Conservation (phyloP, 2,888 invertebrate genomes). For the Acleris laterana region DNA sequence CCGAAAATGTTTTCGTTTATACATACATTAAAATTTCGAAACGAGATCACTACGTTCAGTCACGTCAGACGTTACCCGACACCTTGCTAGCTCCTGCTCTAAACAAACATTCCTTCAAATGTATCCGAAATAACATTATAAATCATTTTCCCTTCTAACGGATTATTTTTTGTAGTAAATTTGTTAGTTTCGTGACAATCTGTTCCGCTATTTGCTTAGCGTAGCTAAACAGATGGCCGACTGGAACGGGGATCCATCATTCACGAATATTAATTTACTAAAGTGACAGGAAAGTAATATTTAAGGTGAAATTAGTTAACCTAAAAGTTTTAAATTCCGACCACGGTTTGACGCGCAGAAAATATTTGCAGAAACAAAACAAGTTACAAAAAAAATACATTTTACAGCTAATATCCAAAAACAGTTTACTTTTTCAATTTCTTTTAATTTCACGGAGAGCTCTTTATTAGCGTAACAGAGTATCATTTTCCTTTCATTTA, state of each 20-base stretch:
- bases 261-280: constrained; percentile 65
- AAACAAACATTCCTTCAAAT: constrained; percentile 73
- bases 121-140: constrained; percentile 81
- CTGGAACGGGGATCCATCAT: constrained; percentile 60
- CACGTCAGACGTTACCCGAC: constrained; percentile 57
- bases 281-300: constrained; percentile 34
- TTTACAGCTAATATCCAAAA: too few relatives aligned
- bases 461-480: too few relatives aligned
- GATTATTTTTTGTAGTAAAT: constrained; percentile 71
- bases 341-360: background rate
- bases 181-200: constrained; percentile 81
- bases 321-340: constrained; percentile 8
- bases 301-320: constrained; percentile 14
- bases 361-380: too few relatives aligned
- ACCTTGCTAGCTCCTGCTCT: constrained; percentile 60
- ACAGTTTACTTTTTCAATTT: too few relatives aligned
- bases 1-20: background rate
- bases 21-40: constrained; percentile 25
- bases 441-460: too few relatives aligned
- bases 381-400: too few relatives aligned
- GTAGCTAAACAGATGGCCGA: constrained; percentile 75
- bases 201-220: constrained; percentile 83
- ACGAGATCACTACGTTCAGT: constrained; percentile 51
- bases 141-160: constrained; percentile 72
- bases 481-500: too few relatives aligned